Percentiles rank a stretch among this genome's conserved stretches.
Conservation (phyloP, 2,888 invertebrate genomes). For the Cistogaster globosa region DNA sequence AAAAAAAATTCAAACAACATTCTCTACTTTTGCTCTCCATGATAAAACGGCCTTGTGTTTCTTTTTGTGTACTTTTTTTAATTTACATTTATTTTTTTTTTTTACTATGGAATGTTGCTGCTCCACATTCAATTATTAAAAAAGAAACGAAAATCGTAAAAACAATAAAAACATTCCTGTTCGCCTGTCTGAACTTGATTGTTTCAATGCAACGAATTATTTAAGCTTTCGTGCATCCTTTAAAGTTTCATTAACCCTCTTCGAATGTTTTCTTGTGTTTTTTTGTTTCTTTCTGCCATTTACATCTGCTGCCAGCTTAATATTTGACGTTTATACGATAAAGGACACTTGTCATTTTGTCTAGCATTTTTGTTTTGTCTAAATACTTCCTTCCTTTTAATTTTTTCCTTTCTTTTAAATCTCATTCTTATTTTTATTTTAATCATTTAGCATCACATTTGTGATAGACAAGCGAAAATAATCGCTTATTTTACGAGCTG, state of each 20-base stretch:
- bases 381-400: constrained; percentile 56
- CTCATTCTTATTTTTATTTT: constrained; percentile 12
- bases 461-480: constrained; percentile 74
- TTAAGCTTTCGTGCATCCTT: constrained; percentile 67
- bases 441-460: constrained; percentile 34
- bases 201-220: constrained; percentile 67
- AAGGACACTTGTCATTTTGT: constrained; percentile 69
- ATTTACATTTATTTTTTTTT: constrained; percentile 35
- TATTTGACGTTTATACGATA: constrained; percentile 63
- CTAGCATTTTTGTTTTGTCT: constrained; percentile 54
- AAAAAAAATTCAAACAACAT: neutral
- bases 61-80: constrained; percentile 35
- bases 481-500: constrained; percentile 67
- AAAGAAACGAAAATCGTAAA: constrained; percentile 26
- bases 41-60: constrained; percentile 56
- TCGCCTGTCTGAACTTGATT: constrained; percentile 63
- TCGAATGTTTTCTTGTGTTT: constrained; percentile 7
- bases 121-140: constrained; percentile 53
- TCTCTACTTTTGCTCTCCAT: constrained; percentile 20
- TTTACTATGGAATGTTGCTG: constrained; percentile 36
- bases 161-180: constrained; percentile 62
- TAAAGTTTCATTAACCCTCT: constrained; percentile 65
- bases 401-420: constrained; percentile 1
- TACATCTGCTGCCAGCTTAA: constrained; percentile 80
- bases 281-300: constrained; percentile 74